Conservation (phyloP, 1,140 invertebrate genomes). For the Ylistrum balloti region DNA sequence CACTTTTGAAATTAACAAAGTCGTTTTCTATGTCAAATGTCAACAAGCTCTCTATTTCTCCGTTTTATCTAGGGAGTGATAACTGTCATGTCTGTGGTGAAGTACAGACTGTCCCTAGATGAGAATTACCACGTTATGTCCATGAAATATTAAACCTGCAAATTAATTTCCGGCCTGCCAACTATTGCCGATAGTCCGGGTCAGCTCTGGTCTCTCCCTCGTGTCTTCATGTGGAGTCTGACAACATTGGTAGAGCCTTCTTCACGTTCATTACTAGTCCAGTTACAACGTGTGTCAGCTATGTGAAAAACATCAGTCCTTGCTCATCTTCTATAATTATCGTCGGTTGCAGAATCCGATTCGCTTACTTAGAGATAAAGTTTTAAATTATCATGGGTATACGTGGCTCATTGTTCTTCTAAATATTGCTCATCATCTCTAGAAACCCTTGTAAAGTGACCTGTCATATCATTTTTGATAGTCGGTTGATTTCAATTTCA, state of each 20-base stretch:
- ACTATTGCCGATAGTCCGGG: background rate
- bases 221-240: background rate
- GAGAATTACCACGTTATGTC: background rate
- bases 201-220: background rate
- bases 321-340: constrained; percentile 16
- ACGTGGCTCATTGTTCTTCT: no score
- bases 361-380: background rate
- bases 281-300: background rate
- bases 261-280: background rate
- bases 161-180: constrained; percentile 32
- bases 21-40: constrained; percentile 31
- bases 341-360: background rate
- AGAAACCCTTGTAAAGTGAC: no score
- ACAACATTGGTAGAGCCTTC: background rate
- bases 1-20: constrained; percentile 39
- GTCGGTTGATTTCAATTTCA: no score
- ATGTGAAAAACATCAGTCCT: background rate
- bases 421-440: no score
- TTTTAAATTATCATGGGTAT: no score
- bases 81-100: background rate
- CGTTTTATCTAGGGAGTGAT: background rate
- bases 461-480: no score
- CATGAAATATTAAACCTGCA: constrained; percentile 39
- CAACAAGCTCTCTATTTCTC: constrained; percentile 15
- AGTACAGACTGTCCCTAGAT: constrained; percentile 13